phyloP scores from a whole-genome alignment of 1,140 invertebrate species.

The Dreissena polymorpha region DNA sequence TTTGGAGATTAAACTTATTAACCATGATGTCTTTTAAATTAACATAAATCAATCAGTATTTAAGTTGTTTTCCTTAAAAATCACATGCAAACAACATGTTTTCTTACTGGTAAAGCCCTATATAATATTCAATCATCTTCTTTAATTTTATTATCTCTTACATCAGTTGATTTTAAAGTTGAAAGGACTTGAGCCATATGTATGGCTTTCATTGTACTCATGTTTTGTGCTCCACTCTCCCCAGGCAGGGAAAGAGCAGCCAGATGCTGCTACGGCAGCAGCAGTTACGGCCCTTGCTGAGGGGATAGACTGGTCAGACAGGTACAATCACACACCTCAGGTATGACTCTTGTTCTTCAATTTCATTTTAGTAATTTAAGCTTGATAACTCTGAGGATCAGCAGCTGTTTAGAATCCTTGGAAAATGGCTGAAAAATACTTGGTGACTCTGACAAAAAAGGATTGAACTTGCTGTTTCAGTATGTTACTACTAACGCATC shows the following conservation, averaged over 20 bases:
- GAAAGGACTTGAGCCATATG: not conserved
- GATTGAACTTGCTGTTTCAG: not conserved
- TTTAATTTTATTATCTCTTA: too few species aligned
- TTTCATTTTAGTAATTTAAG: too few species aligned
- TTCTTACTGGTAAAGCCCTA: too few species aligned
- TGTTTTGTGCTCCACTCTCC: not conserved
- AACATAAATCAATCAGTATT: too few species aligned
- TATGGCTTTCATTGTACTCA: too few species aligned
- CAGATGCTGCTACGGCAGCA: slow-evolving; percentile 85
- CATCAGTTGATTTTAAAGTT: not conserved
- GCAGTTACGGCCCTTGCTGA: slow-evolving; percentile 70
- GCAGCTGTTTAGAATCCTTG: not conserved
- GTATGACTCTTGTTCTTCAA: slow-evolving; percentile 56
- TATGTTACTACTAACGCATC: not conserved
- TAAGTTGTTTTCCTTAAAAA: too few species aligned
- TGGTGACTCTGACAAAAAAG: not conserved
- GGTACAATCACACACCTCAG: slow-evolving; percentile 78
- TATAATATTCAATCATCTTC: too few species aligned
- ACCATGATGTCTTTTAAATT: too few species aligned
- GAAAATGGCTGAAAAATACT: not conserved
- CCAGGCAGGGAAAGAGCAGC: slow-evolving; percentile 83
- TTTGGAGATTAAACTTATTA: too few species aligned
- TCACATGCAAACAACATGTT: too few species aligned
- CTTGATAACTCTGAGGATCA: not conserved
- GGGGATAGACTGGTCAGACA: slow-evolving; percentile 71